Base-by-base conservation (phyloP, 2,113 vertebrate species). In the Crotalus horridus region DNA sequence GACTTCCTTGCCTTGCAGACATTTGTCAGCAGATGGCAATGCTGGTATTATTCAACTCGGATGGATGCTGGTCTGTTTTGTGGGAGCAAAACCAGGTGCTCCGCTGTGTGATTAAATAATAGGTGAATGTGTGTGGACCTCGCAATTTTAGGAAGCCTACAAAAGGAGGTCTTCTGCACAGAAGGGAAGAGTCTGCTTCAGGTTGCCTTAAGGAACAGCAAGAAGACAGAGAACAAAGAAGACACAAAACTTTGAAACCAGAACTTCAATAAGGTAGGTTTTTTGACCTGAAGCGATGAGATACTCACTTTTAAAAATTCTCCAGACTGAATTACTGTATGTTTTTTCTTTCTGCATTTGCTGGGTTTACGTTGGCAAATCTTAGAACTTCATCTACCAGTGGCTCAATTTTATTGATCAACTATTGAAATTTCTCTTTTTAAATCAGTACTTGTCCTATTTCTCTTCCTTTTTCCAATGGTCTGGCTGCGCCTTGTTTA, bases 1-100 rank as follows among this genome's bases (percentile, higher is more conserved):
- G 13, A n/a, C 17, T 39, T 87, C 0, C 0, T 6, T 93, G 96
- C n/a, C 87, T 59, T 94, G 81, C 0, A 55, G 33, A 55, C 0
- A 51, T 0, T 88, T 29, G 88, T 55, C 97, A 94, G 93, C 26
- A 96, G 96, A 94, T 58, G 96, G 96, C 97, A 93, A 90, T 95
- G 64, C 56, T 0, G 8, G n/a, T 0, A 46, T 81, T 89, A 87
- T 17, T 58, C 0, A 10, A 59, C 2, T 2, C 89, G 23, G 90
- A 0, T 89, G 1, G 13, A 0, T 64, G 8, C 46, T 11, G 0
- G 20, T 3, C 6, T 21, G n/a, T 33, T 74, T 58, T 53, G 0
- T 91, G 89, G 29, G 39, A 87, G 89, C 29, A 20, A 58, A 81
- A 91, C 24, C n/a, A 13, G 53, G 8, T 61, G 74, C n/a, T 23